Evolutionary conservation across 1,140 invertebrate genomes (phyloP).

Genomic region (Latrodectus geometricus): DNA sequence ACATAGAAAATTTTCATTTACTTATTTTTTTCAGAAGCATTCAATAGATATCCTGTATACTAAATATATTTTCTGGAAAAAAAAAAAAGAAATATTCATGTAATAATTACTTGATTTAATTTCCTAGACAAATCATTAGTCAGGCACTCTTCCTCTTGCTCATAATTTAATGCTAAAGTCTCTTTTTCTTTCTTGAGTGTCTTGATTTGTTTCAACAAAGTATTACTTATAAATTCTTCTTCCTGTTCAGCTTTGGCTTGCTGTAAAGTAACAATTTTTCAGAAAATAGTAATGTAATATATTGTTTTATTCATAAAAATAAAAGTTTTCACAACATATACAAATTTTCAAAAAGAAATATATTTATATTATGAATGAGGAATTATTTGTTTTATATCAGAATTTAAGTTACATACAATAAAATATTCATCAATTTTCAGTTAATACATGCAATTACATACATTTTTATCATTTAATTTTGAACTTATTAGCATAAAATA

Average conservation of each 20-base stretch:
- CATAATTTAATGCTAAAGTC: slow-evolving; percentile 96
- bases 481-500: too few species aligned
- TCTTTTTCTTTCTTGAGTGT: slow-evolving; percentile 97
- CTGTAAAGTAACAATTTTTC: neutral
- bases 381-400: too few species aligned
- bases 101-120: slow-evolving; percentile 82
- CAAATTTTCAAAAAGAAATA: too few species aligned
- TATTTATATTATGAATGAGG: too few species aligned
- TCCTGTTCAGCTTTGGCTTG: slow-evolving; percentile 99
- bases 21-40: neutral
- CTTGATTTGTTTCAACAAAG: slow-evolving; percentile 97
- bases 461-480: too few species aligned
- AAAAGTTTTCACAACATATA: too few species aligned
- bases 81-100: neutral
- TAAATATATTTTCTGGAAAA: slow-evolving; percentile 1
- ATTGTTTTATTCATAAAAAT: too few species aligned
- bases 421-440: too few species aligned
- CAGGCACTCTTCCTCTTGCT: slow-evolving; percentile 98
- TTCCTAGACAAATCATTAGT: slow-evolving; percentile 98
- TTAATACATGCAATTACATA: too few species aligned
- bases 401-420: too few species aligned
- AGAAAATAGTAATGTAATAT: too few species aligned
- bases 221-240: slow-evolving; percentile 99
- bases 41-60: neutral
- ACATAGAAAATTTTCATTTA: too few species aligned